Base-by-base conservation (phyloP, 92 coral and sea anemone genomes). In the Siderastrea siderea region DNA sequence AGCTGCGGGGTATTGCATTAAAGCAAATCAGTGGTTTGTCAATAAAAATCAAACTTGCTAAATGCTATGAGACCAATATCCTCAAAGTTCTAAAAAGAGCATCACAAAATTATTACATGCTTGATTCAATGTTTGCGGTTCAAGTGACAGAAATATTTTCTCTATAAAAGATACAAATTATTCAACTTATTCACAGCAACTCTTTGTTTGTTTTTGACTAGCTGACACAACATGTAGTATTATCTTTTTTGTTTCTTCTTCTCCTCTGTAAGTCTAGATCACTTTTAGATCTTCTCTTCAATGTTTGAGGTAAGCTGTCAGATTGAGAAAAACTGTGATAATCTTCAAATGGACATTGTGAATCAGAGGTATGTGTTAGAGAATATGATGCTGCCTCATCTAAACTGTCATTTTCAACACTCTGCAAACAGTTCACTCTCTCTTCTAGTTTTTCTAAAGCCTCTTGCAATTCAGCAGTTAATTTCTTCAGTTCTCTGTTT, bases 391-490 rank as follows among this genome's bases (percentile, higher is more conserved):
- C 54, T 17, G 91, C 80, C 50, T 88, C 98, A 68, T 94, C 98
- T 12, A 91, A 84, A 71, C 95, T 92, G 73, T 95, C 99, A 38
- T 84, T 85, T 54, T 96, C 94, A 60, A 87, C 90, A 75, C 83
- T 86, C 17, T 93, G 95, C 90, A 94, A 88, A 70, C 79, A 89
- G 67, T 94, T 94, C 4, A 98, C 99, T 81, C 95, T 90, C 57
- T 93, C 97, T 60, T 95, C 99, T 44, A 98, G 80, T 63, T 94
- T 94, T 91, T 96, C 99, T 57, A 98, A 89, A 6, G 99, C 99
- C 55, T 68, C 90, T 84, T 98, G 99, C 15, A 98, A 90, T 74
- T 98, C 98, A 49, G 79, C 93, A 12, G 99, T 98, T 45, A 98
- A 88, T 69, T 91, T 93, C 83, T 98, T 98, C 58, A 98, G 74